Conservation (phyloP, 2,888 invertebrate species). For the Lasioglossum pauxillum region DNA sequence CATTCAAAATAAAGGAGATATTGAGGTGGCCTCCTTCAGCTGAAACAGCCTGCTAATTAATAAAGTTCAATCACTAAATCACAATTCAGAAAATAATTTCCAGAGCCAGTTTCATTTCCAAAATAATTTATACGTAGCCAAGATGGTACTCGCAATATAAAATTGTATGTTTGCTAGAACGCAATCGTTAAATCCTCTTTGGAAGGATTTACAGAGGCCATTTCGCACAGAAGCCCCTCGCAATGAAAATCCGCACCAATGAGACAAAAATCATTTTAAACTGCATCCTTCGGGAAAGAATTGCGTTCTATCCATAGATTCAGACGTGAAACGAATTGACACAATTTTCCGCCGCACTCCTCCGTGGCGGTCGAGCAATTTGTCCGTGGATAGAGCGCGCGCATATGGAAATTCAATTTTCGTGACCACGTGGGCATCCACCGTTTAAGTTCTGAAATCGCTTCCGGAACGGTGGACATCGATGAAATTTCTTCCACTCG, state of each 20-base stretch:
- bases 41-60: not conserved
- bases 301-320: not conserved
- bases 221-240: not conserved
- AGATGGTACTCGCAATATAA: not conserved
- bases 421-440: not conserved
- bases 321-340: not conserved
- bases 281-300: not conserved
- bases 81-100: not conserved
- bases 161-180: not conserved
- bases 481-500: conserved; percentile 1
- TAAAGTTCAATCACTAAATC: not conserved
- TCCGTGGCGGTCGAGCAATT: not conserved
- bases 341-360: not conserved
- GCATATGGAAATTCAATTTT: conserved; percentile 7
- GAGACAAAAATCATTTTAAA: not conserved
- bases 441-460: conserved; percentile 3
- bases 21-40: too few species aligned
- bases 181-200: not conserved
- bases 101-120: not conserved
- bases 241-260: not conserved
- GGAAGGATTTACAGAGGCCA: not conserved
- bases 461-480: not conserved
- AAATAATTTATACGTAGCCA: not conserved
- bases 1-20: too few species aligned
- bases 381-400: not conserved